phyloP scores from a whole-genome alignment of 1,140 invertebrate species.

The Patella vulgata region DNA sequence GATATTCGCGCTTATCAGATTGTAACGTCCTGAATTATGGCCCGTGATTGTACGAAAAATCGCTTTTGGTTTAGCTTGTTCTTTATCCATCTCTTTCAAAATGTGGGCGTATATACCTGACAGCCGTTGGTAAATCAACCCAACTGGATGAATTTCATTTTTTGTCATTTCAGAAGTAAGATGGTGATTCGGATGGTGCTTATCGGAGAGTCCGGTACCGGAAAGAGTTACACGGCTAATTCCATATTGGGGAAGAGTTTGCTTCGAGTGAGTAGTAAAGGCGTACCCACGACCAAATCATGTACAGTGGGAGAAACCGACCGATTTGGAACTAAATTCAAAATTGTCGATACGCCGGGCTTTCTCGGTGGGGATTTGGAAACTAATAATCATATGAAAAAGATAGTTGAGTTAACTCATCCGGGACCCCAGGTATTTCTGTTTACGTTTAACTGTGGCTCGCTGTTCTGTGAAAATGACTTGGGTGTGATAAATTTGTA shows the following conservation, averaged over 20 bases:
- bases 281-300: conserved; percentile 4
- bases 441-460: conserved; percentile 13
- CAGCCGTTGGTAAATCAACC: too few relatives aligned
- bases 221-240: conserved; percentile 36
- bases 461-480: conserved; percentile 21
- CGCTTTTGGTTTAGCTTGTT: too few relatives aligned
- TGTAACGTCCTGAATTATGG: too few relatives aligned
- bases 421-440: conserved; percentile 32
- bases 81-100: too few relatives aligned
- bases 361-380: conserved; percentile 23
- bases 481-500: conserved; percentile 13
- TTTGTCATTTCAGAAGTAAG: too few relatives aligned
- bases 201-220: conserved; percentile 29
- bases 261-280: conserved; percentile 9
- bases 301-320: conserved; percentile 9
- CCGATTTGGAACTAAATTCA: conserved; percentile 19
- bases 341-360: conserved; percentile 28
- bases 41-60: too few relatives aligned
- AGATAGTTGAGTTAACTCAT: conserved; percentile 10
- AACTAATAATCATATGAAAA: conserved; percentile 12
- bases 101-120: too few relatives aligned
- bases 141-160: too few relatives aligned
- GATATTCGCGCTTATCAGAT: too few relatives aligned
- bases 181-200: conserved; percentile 16
- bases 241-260: conserved; percentile 14